Base-by-base conservation (phyloP, 2,113 vertebrate genomes). In the Cynocephalus volans region DNA sequence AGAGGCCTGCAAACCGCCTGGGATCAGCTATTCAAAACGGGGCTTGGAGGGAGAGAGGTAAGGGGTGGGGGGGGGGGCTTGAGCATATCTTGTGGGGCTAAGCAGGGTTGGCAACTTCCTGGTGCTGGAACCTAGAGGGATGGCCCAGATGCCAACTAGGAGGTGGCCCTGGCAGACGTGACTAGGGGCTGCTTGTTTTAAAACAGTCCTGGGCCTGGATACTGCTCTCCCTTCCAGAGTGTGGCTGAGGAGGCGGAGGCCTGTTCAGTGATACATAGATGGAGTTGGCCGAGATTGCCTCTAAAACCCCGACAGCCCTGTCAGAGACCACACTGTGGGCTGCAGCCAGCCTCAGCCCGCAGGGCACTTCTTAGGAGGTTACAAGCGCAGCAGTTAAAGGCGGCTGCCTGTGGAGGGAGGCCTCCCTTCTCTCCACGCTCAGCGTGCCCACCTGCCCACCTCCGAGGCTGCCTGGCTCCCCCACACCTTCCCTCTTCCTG, bases 381-480 rank as follows among this genome's bases (percentile, higher is more conserved):
- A 98, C 98, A 98, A 98, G 98, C 97, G 93, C 97, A 98, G 87
- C 23, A 95, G 96, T 97, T 98, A 97, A 97, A 98, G 97, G 69
- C 95, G n/a, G 60, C 45, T 92, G 96, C 93, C 96, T 95, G 91
- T 81, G 95, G 96, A 41, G 41, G 97, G 72, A 84, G 92, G 93
- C 90, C 96, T 84, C 86, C 89, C 93, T 96, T 92, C 75, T 91
- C 62, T 33, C 31, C 24, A 17, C 93, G 88, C 11, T 85, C 13
- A 77, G 97, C 96, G 91, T 75, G 17, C 81, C 60, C 54, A 11
- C 52, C 24, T 69, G n/a, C 81, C 60, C 54, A 11, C 52, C 24
- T 69, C 45, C 15, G 3, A n/a, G 72, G 69, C 54, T 14, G 54
- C 58, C 62, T 1, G 11, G 90, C 87, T 73, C 50, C 54, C 28